Percentiles rank a stretch among this genome's conserved stretches.
These are phyloP conservation scores for Tenodera sinensis DNA, from an alignment of 2,888 invertebrate genomes.

Conservation along the genomic window DNA sequence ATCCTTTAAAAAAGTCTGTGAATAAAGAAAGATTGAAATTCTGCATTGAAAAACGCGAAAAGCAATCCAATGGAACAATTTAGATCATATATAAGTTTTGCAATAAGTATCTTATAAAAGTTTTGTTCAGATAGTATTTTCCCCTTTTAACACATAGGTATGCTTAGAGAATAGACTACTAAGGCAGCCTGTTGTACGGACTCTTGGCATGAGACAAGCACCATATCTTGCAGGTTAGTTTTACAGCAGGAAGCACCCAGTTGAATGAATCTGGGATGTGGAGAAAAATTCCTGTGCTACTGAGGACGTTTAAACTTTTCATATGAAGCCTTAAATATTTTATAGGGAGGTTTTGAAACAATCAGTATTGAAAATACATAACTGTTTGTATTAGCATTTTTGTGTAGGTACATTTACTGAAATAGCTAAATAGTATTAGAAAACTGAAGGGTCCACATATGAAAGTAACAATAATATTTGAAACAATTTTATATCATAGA, in stretches of 20 bases:
- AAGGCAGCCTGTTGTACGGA: no score
- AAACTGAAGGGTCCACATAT: background rate
- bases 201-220: no score
- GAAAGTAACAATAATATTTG: background rate
- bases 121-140: background rate
- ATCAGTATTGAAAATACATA: slow-evolving; percentile 19
- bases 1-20: background rate
- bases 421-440: background rate
- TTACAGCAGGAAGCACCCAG: no score
- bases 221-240: no score
- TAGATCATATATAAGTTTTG: background rate
- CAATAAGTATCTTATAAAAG: background rate
- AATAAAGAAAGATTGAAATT: background rate
- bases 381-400: background rate
- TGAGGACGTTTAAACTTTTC: background rate
- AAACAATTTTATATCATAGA: slow-evolving; percentile 1
- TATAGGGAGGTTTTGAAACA: slow-evolving; percentile 9
- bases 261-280: no score
- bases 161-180: no score
- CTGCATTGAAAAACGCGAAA: background rate
- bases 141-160: no score
- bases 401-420: background rate
- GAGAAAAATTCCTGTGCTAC: no score
- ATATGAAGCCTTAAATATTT: slow-evolving; percentile 28
- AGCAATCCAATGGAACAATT: background rate